These are phyloP conservation scores for Plumapathes pennacea DNA, from an alignment of 92 coral and sea anemone species.

Conservation along the genomic window DNA sequence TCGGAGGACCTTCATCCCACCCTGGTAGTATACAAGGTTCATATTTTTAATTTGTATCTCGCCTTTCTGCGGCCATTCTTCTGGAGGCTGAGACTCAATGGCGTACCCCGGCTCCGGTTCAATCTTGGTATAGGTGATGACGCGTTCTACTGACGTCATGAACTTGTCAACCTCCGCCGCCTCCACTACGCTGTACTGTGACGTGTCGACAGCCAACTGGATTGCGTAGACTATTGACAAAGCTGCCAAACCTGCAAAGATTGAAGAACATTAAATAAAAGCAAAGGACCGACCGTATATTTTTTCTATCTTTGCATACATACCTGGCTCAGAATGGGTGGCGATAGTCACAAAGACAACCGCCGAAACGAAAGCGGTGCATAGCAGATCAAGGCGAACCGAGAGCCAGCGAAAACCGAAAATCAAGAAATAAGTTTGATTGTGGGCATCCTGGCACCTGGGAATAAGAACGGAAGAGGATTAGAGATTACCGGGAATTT, in stretches of 20 bases:
- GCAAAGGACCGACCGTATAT: no score
- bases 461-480: no score
- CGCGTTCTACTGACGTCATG: constrained; percentile 18
- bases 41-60: background rate
- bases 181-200: background rate
- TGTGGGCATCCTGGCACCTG: no score
- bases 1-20: background rate
- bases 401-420: no score
- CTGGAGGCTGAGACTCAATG: background rate
- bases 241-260: background rate
- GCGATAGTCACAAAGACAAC: no score
- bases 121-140: background rate
- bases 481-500: no score
- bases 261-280: background rate
- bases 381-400: no score
- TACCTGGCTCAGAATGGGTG: no score
- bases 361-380: no score
- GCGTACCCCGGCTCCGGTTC: background rate
- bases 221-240: constrained; percentile 9
- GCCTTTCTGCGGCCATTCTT: constrained; percentile 4
- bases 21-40: background rate
- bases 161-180: constrained; percentile 2
- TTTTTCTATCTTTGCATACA: no score
- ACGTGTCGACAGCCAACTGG: constrained; percentile 7
- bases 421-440: no score